Conservation (phyloP, 2,797 vertebrate genomes). For the Amblyopsis hoosieri region DNA sequence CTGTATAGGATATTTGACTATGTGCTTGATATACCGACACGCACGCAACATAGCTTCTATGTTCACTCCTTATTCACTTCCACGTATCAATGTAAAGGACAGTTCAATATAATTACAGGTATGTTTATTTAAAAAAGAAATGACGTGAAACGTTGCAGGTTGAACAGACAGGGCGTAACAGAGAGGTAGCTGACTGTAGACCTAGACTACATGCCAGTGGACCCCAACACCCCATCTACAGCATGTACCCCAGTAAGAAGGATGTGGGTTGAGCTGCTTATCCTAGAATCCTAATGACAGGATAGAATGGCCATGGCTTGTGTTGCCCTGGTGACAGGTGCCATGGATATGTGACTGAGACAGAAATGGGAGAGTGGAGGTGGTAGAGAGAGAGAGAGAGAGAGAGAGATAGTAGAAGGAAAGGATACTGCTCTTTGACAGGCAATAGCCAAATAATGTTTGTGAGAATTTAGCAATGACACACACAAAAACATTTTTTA, state of each 20-base stretch:
- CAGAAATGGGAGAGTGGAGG: conserved; percentile 57
- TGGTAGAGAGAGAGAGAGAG: conserved; percentile 9
- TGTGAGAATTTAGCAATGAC: neutral
- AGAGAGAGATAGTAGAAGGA: neutral
- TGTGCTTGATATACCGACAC: no score
- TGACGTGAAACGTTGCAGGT: no score
- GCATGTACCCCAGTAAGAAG: no score
- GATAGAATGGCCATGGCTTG: conserved; percentile 75
- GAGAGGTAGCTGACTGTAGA: no score
- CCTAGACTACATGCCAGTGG: neutral
- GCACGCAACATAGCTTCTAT: no score
- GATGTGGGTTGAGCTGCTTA: conserved; percentile 35
- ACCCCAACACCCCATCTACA: conserved; percentile 6
- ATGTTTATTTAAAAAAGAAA: no score
- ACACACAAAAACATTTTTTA: neutral
- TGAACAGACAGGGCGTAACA: no score
- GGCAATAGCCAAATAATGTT: neutral
- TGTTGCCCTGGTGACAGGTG: conserved; percentile 76
- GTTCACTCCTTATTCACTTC: no score
- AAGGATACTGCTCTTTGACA: neutral
- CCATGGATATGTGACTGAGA: conserved; percentile 74
- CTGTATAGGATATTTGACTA: no score
- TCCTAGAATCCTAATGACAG: conserved; percentile 77
- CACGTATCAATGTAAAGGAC: no score
- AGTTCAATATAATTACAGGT: no score